phyloP scores from a whole-genome alignment of 2,888 invertebrate species.

The Drosophila anomelani region DNA sequence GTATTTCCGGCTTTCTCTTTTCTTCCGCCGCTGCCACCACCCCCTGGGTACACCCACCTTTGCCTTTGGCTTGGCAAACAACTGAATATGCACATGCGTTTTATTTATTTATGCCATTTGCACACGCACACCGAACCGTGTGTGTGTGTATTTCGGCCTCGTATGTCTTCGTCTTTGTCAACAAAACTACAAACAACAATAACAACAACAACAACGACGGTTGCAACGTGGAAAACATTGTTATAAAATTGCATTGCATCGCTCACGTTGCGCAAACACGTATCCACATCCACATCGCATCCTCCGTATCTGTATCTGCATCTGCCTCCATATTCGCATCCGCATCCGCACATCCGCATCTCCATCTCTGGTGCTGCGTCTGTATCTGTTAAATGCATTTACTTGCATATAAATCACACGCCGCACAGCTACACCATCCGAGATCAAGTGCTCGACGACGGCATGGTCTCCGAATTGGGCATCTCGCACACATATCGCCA shows the following conservation, averaged over 20 bases:
- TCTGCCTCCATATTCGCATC: conserved; percentile 21
- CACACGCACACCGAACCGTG: conserved; percentile 28
- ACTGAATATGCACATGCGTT: conserved; percentile 68
- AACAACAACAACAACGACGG: conserved; percentile 48
- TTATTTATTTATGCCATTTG: conserved; percentile 76
- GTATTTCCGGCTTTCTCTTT: conserved; percentile 65
- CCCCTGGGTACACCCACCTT: neutral
- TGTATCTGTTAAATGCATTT: conserved; percentile 78
- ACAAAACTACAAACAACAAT: conserved; percentile 55
- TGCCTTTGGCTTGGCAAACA: conserved; percentile 43
- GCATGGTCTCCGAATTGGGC: conserved; percentile 93
- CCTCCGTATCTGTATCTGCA: conserved; percentile 24
- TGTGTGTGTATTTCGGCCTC: conserved; percentile 58
- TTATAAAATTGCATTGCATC: conserved; percentile 79
- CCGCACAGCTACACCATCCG: conserved; percentile 88
- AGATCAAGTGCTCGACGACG: conserved; percentile 91
- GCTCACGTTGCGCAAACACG: conserved; percentile 81
- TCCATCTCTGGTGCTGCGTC: conserved; percentile 19
- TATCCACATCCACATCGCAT: conserved; percentile 50
- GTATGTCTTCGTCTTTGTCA: conserved; percentile 78
- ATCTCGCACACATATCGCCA: conserved; percentile 93
- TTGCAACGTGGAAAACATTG: conserved; percentile 75
- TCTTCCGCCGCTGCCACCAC: neutral
- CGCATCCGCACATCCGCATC: conserved; percentile 23
- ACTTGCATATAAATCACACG: conserved; percentile 76